Percentiles rank a stretch among this genome's conserved stretches.
Evolutionary conservation across 2,113 vertebrate species (phyloP).

Genomic region (Lepisosteus osseus): DNA sequence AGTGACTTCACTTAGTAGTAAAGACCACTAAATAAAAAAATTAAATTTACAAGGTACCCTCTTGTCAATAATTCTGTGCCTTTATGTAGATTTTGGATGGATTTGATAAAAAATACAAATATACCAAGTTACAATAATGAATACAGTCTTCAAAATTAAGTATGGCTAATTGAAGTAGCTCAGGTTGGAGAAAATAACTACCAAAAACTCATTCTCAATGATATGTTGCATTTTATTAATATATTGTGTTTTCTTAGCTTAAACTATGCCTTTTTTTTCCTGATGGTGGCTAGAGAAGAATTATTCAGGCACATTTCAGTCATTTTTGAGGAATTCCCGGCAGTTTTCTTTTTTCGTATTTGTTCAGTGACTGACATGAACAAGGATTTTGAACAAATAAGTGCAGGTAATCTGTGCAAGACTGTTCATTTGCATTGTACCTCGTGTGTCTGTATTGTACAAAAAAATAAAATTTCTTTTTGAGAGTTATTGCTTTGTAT

Average conservation of each 20-base stretch:
- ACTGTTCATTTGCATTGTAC: constrained; percentile 13
- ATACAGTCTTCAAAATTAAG: neutral
- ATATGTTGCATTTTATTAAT: constrained; percentile 5
- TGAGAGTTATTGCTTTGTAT: constrained; percentile 3
- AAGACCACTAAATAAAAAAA: constrained; percentile 9
- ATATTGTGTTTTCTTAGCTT: neutral
- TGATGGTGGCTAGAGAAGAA: constrained; percentile 12
- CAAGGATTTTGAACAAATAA: constrained; percentile 6
- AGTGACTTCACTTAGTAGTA: neutral
- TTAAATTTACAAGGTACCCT: constrained; percentile 1
- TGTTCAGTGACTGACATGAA: neutral
- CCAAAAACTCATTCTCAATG: constrained; percentile 19
- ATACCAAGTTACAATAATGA: neutral
- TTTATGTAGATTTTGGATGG: neutral
- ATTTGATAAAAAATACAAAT: neutral
- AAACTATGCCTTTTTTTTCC: constrained; percentile 8
- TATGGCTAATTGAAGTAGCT: constrained; percentile 18
- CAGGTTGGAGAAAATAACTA: constrained; percentile 25
- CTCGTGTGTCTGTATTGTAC: constrained; percentile 15
- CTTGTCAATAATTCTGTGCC: constrained; percentile 7
- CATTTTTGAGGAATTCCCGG: neutral
- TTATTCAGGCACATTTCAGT: constrained; percentile 13
- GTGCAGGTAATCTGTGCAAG: neutral
- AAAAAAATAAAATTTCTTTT: constrained; percentile 7
- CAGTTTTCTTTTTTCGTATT: neutral